These are phyloP conservation scores for Polypterus senegalus DNA, from an alignment of 2,113 vertebrate species.

Conservation along the genomic window DNA sequence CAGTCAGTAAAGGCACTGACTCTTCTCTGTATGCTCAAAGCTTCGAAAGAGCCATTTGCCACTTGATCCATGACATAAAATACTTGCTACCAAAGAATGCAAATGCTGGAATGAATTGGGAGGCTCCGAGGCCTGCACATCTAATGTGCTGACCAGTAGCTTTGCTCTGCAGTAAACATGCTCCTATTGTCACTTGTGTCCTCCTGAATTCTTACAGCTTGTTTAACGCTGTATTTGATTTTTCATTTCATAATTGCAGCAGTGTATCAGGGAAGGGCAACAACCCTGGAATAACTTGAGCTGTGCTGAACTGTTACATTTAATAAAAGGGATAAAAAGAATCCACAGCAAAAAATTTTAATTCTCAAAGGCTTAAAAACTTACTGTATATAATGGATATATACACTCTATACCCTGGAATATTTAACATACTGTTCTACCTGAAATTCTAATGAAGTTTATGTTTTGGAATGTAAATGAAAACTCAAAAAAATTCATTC, in stretches of 20 bases:
- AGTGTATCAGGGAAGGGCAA: conserved; percentile 15
- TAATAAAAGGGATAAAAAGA: no score
- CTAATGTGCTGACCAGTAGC: no score
- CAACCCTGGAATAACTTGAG: not conserved
- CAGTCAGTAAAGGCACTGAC: conserved; percentile 10
- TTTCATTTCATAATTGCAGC: conserved; percentile 16
- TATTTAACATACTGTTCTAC: no score
- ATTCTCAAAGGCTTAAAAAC: no score
- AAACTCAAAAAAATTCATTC: no score
- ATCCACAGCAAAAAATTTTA: no score
- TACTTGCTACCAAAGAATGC: conserved; percentile 23
- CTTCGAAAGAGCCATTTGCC: conserved; percentile 17
- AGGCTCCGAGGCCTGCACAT: not conserved
- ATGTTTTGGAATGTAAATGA: no score
- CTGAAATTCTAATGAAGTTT: no score
- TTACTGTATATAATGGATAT: no score
- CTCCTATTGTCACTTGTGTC: no score
- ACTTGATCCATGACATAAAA: conserved; percentile 20
- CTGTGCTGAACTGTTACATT: not conserved
- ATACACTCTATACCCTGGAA: no score
- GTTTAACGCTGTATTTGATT: conserved; percentile 12
- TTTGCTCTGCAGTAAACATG: no score
- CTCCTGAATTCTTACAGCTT: conserved; percentile 17
- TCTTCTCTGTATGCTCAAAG: conserved; percentile 16
- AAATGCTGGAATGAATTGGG: conserved; percentile 27